A percentile compares a stretch with the other conserved stretches of the same genome.
These are phyloP conservation scores for Callospermophilus lateralis DNA, from an alignment of 2,113 vertebrate species.

Conservation along the genomic window DNA sequence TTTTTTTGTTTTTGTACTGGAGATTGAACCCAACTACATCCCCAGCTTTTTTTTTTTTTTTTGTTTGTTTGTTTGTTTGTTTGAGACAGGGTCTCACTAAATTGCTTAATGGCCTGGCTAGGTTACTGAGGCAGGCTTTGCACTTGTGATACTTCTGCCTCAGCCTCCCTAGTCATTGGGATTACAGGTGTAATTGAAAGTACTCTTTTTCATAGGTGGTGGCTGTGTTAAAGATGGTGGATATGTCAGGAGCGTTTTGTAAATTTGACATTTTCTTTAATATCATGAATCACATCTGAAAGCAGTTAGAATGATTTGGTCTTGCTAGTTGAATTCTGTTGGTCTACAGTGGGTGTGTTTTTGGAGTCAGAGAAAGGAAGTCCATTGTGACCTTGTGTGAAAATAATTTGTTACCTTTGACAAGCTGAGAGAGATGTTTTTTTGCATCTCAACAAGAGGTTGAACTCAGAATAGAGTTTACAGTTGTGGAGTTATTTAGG, in stretches of 20 bases:
- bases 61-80: no score
- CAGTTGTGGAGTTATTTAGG: slow-evolving; percentile 5
- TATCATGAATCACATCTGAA: not conserved
- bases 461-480: not conserved
- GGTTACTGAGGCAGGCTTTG: no score
- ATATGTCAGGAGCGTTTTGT: not conserved
- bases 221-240: not conserved
- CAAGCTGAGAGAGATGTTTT: not conserved
- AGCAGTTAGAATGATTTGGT: not conserved
- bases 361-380: not conserved
- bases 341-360: not conserved
- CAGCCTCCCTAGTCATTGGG: no score
- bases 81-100: no score
- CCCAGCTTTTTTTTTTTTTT: no score
- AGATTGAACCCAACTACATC: no score
- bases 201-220: not conserved
- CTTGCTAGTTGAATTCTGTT: slow-evolving; percentile 3
- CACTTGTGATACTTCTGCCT: no score
- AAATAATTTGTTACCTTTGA: slow-evolving; percentile 14
- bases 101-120: no score
- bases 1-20: no score
- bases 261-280: slow-evolving; percentile 24
- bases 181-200: not conserved
- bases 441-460: not conserved
- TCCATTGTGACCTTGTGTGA: not conserved